phyloP scores from a whole-genome alignment of 2,888 invertebrate species.

The Diaphora mendica region DNA sequence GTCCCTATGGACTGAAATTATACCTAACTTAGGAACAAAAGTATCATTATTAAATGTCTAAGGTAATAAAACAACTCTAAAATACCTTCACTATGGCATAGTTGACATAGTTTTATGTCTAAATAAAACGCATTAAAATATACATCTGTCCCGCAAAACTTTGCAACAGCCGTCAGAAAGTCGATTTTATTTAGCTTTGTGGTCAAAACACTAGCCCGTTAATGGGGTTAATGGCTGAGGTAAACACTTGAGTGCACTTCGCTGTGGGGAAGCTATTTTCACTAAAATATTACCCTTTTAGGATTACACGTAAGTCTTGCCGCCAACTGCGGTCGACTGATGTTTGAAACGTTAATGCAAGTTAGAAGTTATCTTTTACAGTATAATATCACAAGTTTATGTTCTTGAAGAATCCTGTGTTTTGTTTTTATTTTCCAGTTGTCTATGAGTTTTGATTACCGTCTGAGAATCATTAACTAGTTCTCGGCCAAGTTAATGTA shows the following conservation, averaged over 20 bases:
- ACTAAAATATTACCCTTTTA: constrained; percentile 83
- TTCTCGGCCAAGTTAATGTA: background rate
- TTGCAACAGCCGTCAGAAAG: constrained; percentile 1
- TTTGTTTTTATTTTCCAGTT: background rate
- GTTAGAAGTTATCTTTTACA: constrained; percentile 19
- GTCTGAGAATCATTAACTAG: background rate
- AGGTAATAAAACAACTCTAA: background rate
- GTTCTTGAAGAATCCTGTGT: background rate
- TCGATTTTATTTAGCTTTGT: constrained; percentile 28
- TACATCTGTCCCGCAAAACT: background rate
- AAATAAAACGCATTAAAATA: background rate
- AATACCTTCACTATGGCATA: background rate
- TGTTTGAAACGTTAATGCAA: constrained; percentile 58
- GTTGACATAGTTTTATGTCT: background rate
- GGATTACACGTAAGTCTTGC: constrained; percentile 70
- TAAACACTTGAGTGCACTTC: constrained; percentile 78
- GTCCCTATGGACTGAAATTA: too few relatives aligned
- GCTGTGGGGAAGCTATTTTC: constrained; percentile 67
- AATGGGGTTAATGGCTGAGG: constrained; percentile 75
- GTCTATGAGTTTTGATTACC: background rate
- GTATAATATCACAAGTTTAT: constrained; percentile 4
- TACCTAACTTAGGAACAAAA: too few relatives aligned
- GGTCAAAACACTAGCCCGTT: constrained; percentile 53
- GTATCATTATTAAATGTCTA: too few relatives aligned
- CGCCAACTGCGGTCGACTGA: constrained; percentile 59